Conservation (phyloP, 2,797 vertebrate genomes). For the Crypturellus tataupa region DNA sequence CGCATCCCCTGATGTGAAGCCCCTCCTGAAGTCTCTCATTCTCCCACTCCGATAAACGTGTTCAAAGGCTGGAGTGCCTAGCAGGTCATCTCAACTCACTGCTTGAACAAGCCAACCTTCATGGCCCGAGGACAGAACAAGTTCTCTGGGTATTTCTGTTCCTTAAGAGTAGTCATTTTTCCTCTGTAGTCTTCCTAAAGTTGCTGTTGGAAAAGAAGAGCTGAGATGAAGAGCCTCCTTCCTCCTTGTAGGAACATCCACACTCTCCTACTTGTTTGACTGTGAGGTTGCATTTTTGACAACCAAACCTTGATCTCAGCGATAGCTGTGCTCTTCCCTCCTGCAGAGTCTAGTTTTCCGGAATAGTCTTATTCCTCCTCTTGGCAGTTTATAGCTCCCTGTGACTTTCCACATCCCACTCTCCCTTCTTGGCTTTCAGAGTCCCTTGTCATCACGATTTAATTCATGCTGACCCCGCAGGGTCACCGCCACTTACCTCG, state of each 20-base stretch:
- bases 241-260: background rate
- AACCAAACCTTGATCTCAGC: accelerated
- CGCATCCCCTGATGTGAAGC: accelerated
- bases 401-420: background rate
- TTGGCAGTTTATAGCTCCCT: background rate
- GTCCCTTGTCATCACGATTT: constrained; percentile 4
- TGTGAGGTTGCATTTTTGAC: background rate
- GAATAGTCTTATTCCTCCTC: background rate
- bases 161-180: background rate
- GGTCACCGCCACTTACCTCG: constrained; percentile 23
- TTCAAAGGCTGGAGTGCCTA: background rate
- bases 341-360: background rate
- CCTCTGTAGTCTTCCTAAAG: background rate
- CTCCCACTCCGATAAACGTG: background rate
- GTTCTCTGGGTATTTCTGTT: background rate
- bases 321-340: accelerated
- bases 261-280: accelerated
- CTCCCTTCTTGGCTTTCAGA: background rate
- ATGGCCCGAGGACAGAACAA: background rate
- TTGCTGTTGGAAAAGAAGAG: background rate
- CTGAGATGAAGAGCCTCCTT: background rate
- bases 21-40: background rate
- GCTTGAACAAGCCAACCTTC: accelerated
- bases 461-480: background rate
- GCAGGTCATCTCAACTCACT: background rate